Percentiles rank a stretch among this genome's conserved stretches.
phyloP scores from a whole-genome alignment of 2,888 invertebrate genomes.

The Amblyjoppa proteus region DNA sequence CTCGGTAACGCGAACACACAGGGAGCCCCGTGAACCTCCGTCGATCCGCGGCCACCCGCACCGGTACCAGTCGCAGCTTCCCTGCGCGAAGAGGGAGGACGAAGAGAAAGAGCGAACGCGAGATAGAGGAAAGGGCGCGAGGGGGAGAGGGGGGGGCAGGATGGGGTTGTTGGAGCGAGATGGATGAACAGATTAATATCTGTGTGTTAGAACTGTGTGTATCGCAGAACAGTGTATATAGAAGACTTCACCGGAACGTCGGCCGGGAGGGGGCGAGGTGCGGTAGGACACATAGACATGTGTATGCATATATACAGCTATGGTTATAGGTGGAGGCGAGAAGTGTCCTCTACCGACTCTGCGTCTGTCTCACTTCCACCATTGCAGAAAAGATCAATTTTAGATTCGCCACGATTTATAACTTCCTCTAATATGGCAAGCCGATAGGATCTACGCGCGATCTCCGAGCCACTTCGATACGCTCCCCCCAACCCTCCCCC shows the following conservation, averaged over 20 bases:
- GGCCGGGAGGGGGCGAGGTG: slow-evolving; percentile 48
- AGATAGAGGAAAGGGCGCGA: slow-evolving; percentile 13
- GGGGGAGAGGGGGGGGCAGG: not conserved
- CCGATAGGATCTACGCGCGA: slow-evolving; percentile 75
- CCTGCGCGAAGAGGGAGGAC: slow-evolving; percentile 19
- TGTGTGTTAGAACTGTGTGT: slow-evolving; percentile 56
- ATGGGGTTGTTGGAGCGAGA: slow-evolving; percentile 58
- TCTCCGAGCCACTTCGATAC: slow-evolving; percentile 34
- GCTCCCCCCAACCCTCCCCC: not conserved
- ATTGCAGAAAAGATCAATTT: slow-evolving; percentile 84
- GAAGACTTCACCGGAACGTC: slow-evolving; percentile 56
- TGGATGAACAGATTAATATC: slow-evolving; percentile 71
- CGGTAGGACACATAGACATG: slow-evolving; percentile 34
- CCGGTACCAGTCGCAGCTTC: slow-evolving; percentile 49
- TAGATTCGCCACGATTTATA: slow-evolving; percentile 85
- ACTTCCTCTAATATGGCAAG: slow-evolving; percentile 85
- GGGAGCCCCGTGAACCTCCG: slow-evolving; percentile 46
- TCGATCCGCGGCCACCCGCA: slow-evolving; percentile 61
- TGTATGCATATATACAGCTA: slow-evolving; percentile 43
- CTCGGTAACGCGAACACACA: slow-evolving; percentile 54
- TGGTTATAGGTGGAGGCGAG: slow-evolving; percentile 51
- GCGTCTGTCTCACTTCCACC: slow-evolving; percentile 65
- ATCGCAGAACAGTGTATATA: slow-evolving; percentile 52
- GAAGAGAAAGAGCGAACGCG: slow-evolving; percentile 34
- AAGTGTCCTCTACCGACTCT: slow-evolving; percentile 71